Base-by-base conservation (phyloP, 1,140 invertebrate species). In the Charaxes varanes region DNA sequence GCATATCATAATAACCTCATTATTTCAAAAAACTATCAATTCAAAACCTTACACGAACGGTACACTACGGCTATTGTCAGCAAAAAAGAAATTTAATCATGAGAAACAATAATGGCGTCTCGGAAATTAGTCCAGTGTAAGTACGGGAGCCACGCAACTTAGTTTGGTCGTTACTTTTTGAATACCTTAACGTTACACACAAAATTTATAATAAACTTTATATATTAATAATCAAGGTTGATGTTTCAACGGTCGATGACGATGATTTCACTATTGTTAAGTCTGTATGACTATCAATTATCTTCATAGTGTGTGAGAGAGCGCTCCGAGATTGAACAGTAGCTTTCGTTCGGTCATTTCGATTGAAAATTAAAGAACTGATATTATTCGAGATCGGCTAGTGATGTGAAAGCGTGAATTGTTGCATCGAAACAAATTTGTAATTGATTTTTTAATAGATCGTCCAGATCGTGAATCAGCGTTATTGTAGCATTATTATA, bases 81-180 rank as follows among this genome's bases (percentile, higher is more conserved):
- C 65, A 70, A 78, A 78, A 81, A 80, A 78, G 69, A 79, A 82
- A 82, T 67, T 79, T 78, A 82, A 80, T 80, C 65, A 82, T 74
- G 71, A 78, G 74, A 82, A 80, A 80, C 71, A 80, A 74, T 80
- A 79, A 82, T 82, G 69, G 69, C 57, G 68, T 63, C 72, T 68
- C 57, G 73, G 66, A 82, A 79, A 82, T 78, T 77, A 78, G 76
- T 71, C 58, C 62, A 58, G 69, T 68, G 72, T 82, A 82, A 82
- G 64, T 78, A 72, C 73, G 65, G 78, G 59, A 82, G 78, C 74
- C 78, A 80, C 76, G 73, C 73, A 80, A 78, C 69, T 69, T 64
- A 53, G 42, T 61, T 65, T 61, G 46, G 43, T 66, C 67, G 56
- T 78, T 69, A 64, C 61, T 63, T 78, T 76, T 77, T 68, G 62